Evolutionary conservation across 2,797 vertebrate genomes (phyloP), one percentile per base, ranked within the genome.

Genomic region (Thaleichthys pacificus): DNA sequence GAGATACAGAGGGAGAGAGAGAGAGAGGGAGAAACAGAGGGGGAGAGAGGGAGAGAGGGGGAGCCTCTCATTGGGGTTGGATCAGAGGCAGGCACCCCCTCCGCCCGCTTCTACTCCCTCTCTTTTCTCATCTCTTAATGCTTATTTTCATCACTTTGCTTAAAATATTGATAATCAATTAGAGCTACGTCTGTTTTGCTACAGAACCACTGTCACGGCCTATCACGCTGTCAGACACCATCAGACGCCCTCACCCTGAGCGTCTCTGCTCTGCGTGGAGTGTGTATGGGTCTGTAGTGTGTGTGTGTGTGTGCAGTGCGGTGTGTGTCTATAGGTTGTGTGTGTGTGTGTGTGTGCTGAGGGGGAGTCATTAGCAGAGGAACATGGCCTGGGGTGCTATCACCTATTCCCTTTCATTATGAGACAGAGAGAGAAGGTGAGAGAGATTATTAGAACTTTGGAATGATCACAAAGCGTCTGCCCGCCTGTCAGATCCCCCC

Each of bases 131-230:
- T 96, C 95, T 95, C 95, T 95, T 97, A 96, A 97, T 97, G 94
- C 95, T 97, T 94, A 96, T 97, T 98, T 97, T 98, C 95, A 97
- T 96, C 95, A 94, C 95, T 97, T 97, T 95, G 95, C 95, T 96
- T 98, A 96, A 98, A 98, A 98, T 98, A 98, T 98, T 98, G 96
- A 98, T 98, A 96, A 98, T 97, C 96, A 98, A 97, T 98, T 98
- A 99, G 93, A 89, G 87, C 93, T 94, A 96, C 94, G 96, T 98
- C 96, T 98, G 97, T 96, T 98, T 98, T 96, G 94, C 95, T 93
- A 96, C 95, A 95, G 95, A 97, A 97, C 94, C 90, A 92, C 93
- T 99, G 97, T 97, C 95, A 93, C 91, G 93, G 95, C 96, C 96
- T 95, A 96, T 97, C 95, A 96, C 94, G 84, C 95, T 96, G 96